Percentiles rank a stretch among this genome's conserved stretches.
Evolutionary conservation across 1,140 invertebrate genomes (phyloP).

Genomic region (Zelostemma sp.): DNA sequence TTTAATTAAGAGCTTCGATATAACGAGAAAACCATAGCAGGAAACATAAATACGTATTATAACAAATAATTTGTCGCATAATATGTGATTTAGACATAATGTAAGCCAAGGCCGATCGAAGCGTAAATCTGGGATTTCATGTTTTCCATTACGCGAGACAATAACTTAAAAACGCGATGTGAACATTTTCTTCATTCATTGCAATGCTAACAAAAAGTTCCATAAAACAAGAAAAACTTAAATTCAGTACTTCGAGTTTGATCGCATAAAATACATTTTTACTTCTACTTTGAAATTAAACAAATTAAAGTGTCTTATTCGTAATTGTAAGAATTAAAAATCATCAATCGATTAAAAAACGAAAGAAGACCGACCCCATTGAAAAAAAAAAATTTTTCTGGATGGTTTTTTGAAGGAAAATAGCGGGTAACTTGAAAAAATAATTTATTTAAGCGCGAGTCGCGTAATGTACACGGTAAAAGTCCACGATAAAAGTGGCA

Average conservation of each 20-base stretch:
- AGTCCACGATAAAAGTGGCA: slow-evolving; percentile 32
- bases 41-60: slow-evolving; percentile 14
- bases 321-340: too few relatives aligned
- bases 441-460: slow-evolving; percentile 40
- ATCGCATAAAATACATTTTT: too few relatives aligned
- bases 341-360: too few relatives aligned
- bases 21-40: too few relatives aligned
- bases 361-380: too few relatives aligned
- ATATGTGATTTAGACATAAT: slow-evolving; percentile 20
- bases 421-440: slow-evolving; percentile 35
- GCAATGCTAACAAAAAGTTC: slow-evolving; percentile 9
- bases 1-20: too few relatives aligned
- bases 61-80: slow-evolving; percentile 40
- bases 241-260: too few relatives aligned
- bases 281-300: too few relatives aligned
- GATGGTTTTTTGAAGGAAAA: too few relatives aligned
- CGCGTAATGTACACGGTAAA: slow-evolving; percentile 40
- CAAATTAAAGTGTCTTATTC: too few relatives aligned
- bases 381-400: too few relatives aligned
- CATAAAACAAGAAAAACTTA: too few relatives aligned
- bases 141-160: slow-evolving; percentile 5
- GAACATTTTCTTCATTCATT: neutral
- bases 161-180: slow-evolving; percentile 1
- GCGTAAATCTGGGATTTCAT: slow-evolving; percentile 13
- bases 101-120: slow-evolving; percentile 29